These are phyloP conservation scores for Sander lucioperca DNA, from an alignment of 2,113 vertebrate genomes.

Conservation along the genomic window DNA sequence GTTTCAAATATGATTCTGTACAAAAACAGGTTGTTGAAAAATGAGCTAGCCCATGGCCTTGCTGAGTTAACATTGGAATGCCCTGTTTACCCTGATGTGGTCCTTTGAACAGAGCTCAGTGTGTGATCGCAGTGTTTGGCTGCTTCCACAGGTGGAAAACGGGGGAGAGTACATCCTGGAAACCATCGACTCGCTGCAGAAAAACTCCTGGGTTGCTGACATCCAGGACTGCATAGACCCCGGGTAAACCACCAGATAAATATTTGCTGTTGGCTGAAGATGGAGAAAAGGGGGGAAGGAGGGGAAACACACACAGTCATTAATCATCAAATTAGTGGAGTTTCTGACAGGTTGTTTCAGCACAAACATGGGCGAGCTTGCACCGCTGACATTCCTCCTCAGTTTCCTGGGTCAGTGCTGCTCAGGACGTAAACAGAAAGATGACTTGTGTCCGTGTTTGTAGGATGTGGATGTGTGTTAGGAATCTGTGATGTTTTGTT, in stretches of 20 bases:
- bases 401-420: conserved; percentile 42
- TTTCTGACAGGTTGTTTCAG: conserved; percentile 73
- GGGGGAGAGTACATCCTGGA: conserved; percentile 97
- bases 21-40: conserved; percentile 27
- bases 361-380: conserved; percentile 58
- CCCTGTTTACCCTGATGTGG: conserved; percentile 32
- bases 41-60: background rate
- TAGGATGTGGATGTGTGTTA: conserved; percentile 45
- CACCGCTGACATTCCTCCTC: conserved; percentile 57
- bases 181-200: conserved; percentile 98
- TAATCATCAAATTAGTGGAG: conserved; percentile 75
- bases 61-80: background rate
- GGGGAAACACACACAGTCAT: conserved; percentile 69
- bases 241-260: conserved; percentile 87
- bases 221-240: conserved; percentile 98
- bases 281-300: conserved; percentile 38
- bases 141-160: conserved; percentile 89
- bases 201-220: conserved; percentile 98
- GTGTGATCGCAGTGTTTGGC: conserved; percentile 62
- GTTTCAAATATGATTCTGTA: background rate
- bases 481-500: conserved; percentile 50
- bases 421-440: conserved; percentile 67
- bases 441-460: conserved; percentile 63
- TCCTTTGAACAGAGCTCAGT: conserved; percentile 47
- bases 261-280: conserved; percentile 74